Evolutionary conservation across 2,113 vertebrate genomes (phyloP).

Genomic region (Cyprinodon tularosa): DNA sequence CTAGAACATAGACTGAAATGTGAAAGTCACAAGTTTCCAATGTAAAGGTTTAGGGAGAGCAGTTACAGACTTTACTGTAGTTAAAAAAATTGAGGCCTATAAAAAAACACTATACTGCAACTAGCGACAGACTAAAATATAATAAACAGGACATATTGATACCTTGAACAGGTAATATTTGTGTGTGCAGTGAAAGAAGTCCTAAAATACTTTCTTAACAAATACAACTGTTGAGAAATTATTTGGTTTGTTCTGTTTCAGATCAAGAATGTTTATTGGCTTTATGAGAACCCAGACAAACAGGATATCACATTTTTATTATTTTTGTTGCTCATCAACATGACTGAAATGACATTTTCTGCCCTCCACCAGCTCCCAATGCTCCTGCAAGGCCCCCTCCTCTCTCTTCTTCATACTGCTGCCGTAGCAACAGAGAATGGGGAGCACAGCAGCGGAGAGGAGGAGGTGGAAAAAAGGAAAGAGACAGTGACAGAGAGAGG

Average conservation of each 20-base stretch:
- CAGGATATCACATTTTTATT: background rate
- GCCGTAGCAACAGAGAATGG: constrained; percentile 71
- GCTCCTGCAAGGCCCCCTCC: constrained; percentile 6
- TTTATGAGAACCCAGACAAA: background rate
- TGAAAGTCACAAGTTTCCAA: background rate
- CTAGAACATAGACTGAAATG: too few relatives aligned
- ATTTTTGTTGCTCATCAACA: constrained; percentile 7
- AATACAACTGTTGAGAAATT: background rate
- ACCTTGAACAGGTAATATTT: background rate
- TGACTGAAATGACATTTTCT: constrained; percentile 35
- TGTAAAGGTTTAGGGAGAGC: background rate
- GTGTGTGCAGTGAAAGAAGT: background rate
- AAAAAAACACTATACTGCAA: background rate
- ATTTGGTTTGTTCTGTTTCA: background rate
- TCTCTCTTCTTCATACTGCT: constrained; percentile 60
- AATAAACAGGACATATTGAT: background rate
- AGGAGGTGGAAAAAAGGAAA: background rate
- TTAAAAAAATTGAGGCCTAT: background rate
- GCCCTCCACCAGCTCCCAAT: constrained; percentile 25
- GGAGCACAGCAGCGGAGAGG: background rate
- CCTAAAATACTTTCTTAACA: background rate
- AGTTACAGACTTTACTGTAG: background rate
- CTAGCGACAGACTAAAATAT: background rate
- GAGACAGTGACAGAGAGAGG: constrained; percentile 30
- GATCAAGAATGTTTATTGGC: background rate